Evolutionary conservation across 1,140 invertebrate genomes (phyloP).

Genomic region (Drosophila tristis): DNA sequence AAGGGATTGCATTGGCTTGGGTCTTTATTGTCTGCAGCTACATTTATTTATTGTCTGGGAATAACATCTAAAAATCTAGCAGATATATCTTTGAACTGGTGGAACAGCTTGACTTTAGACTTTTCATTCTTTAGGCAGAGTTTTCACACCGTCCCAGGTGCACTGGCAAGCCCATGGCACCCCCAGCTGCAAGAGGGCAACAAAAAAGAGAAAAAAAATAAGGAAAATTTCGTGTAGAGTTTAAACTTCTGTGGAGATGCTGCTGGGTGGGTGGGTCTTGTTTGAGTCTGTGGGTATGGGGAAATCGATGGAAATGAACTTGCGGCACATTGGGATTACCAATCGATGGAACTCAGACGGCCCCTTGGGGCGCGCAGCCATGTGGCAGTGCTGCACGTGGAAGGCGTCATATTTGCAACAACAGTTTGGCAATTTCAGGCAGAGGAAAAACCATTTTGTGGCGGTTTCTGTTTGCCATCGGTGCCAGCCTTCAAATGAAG

Average conservation of each 20-base stretch:
- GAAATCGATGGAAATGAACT: constrained; percentile 35
- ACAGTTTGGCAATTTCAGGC: background rate
- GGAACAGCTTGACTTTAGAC: too few species aligned
- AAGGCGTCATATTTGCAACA: background rate
- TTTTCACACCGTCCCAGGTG: too few species aligned
- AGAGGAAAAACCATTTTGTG: too few species aligned
- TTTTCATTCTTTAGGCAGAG: too few species aligned
- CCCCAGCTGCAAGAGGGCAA: background rate
- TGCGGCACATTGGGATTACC: constrained; percentile 40
- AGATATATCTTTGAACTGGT: too few species aligned
- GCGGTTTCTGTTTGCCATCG: too few species aligned
- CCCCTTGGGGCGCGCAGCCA: background rate
- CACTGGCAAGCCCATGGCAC: background rate
- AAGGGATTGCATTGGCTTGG: too few species aligned
- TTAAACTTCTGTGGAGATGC: background rate
- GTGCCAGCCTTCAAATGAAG: too few species aligned
- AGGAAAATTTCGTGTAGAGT: background rate
- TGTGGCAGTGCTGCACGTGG: background rate
- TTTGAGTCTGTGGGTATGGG: background rate
- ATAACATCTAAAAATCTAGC: too few species aligned
- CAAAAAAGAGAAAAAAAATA: background rate
- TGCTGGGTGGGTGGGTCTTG: too few species aligned
- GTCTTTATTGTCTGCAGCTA: too few species aligned
- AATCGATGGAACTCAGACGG: constrained; percentile 40
- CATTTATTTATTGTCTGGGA: too few species aligned